Evolutionary conservation across 2,888 invertebrate genomes (phyloP), one percentile per base, ranked within the genome.

Genomic region (Nemurella pictetii): DNA sequence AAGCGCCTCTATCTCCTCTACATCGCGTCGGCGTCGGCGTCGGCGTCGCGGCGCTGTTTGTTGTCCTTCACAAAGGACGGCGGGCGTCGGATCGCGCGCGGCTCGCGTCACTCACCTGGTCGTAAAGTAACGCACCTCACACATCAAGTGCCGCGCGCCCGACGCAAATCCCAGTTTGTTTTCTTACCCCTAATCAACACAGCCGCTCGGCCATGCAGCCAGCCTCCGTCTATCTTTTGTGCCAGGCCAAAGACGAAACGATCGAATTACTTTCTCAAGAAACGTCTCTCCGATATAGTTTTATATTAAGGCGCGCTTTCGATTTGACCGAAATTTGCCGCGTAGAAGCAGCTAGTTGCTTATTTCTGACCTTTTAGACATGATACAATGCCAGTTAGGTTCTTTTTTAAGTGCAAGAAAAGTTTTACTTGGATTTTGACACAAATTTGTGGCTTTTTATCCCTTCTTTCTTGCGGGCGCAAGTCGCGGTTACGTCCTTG

Each of bases 11-110:
- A 12, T 55, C 9, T 7, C 55, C 55, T 20, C 9, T 20, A 55
- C 55, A 55, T 20, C 55, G 55, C 32, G 32, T 32, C 32, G 32
- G 32, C 32, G 32, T 4, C 28, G 75, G 28, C 26, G 75, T 28
- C 75, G 75, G 26, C 75, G 27, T 27, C 28, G n/a, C n/a, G 27
- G n/a, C 28, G 78, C 28, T 78, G 78, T 78, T 78, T 78, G 78
- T 78, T 78, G 78, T 30, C 78, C 25, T 28, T 78, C 78, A 78
- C 78, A 78, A 78, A 78, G 75, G 75, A 75, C 27, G 27, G 20
- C 26, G 25, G 75, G 78, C 78, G 78, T 28, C 78, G 78, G 28
- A 26, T 28, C 27, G 26, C 75, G 75, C 26, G 26, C 75, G 75
- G 75, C n/a, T 12, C 15, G 28, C 78, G 30, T 78, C 78, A 30